A percentile compares a stretch with the other conserved stretches of the same genome.
Evolutionary conservation across 2,888 invertebrate species (phyloP).

Genomic region (Zonitis immaculata): DNA sequence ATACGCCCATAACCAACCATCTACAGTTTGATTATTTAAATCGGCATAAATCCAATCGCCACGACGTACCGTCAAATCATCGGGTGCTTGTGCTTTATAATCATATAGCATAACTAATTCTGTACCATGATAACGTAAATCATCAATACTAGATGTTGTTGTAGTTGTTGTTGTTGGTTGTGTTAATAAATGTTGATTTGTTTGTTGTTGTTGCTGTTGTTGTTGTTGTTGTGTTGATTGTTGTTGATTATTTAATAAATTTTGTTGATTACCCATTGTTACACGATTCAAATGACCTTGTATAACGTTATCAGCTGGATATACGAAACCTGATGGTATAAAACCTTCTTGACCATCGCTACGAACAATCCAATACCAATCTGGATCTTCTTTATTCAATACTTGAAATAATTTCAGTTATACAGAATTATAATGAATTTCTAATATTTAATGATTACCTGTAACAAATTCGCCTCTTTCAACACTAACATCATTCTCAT

Average conservation of each 20-base stretch:
- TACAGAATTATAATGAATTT: background rate
- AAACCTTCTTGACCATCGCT: constrained; percentile 93
- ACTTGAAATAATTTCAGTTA: constrained; percentile 49
- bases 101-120: constrained; percentile 93
- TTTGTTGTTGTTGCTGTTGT: constrained; percentile 23
- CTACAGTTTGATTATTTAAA: constrained; percentile 87
- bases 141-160: constrained; percentile 53
- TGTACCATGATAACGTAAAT: constrained; percentile 78
- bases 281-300: constrained; percentile 54
- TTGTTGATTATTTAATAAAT: background rate
- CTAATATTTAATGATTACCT: constrained; percentile 42
- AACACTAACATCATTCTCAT: constrained; percentile 92
- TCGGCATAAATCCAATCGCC: constrained; percentile 97
- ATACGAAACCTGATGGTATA: constrained; percentile 91
- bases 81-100: constrained; percentile 92
- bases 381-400: constrained; percentile 88
- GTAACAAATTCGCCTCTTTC: constrained; percentile 95
- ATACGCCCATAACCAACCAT: constrained; percentile 94
- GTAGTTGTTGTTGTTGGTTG: constrained; percentile 18
- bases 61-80: constrained; percentile 82
- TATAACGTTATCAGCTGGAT: constrained; percentile 79
- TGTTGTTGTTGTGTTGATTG: background rate
- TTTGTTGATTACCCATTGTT: constrained; percentile 31
- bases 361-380: constrained; percentile 95
- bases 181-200: constrained; percentile 33